A percentile compares a stretch with the other conserved stretches of the same genome.
phyloP scores from a whole-genome alignment of 2,113 vertebrate genomes.

The Paradoxurus hermaphroditus region DNA sequence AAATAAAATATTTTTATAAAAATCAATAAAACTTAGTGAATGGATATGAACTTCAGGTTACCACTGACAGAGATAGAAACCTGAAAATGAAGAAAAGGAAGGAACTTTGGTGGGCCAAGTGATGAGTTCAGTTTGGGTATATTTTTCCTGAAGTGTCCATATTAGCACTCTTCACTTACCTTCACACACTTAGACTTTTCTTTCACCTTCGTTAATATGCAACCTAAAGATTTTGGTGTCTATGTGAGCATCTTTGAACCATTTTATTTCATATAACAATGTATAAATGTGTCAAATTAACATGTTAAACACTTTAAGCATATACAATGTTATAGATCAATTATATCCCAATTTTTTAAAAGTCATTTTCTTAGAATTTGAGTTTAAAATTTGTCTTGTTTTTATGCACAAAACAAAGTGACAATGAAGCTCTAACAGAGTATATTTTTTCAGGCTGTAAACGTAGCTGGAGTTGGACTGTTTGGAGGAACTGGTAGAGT shows the following conservation, averaged over 20 bases:
- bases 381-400: background rate
- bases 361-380: background rate
- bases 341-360: background rate
- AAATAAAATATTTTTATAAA: background rate
- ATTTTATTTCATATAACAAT: background rate
- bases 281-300: background rate
- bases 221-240: background rate
- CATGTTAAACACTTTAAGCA: background rate
- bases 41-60: background rate
- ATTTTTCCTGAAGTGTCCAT: background rate
- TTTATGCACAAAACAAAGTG: background rate
- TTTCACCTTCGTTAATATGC: background rate
- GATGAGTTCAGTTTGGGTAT: background rate
- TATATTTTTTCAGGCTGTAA: conserved; percentile 81
- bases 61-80: background rate
- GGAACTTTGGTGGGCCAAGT: background rate
- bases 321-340: background rate
- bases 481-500: conserved; percentile 81
- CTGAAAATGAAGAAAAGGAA: background rate
- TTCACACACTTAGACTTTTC: background rate
- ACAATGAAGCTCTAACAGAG: background rate
- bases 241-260: background rate
- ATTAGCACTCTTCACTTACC: background rate
- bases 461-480: conserved; percentile 81
- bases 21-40: background rate